phyloP scores from a whole-genome alignment of 1,140 invertebrate genomes.

The Trachelipus rathkii region DNA sequence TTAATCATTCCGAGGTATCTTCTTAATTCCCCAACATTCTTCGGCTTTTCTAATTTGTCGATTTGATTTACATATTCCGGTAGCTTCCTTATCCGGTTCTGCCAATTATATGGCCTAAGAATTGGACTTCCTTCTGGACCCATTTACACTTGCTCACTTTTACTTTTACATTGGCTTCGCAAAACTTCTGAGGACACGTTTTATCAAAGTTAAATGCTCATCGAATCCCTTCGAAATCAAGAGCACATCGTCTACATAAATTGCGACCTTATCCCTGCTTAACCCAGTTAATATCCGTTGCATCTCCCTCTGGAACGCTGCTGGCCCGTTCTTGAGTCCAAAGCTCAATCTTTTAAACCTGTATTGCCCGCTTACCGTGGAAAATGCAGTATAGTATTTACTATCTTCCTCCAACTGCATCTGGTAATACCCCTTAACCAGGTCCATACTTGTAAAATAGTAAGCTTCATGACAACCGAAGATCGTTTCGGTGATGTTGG shows the following conservation, averaged over 20 bases:
- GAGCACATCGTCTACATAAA: background rate
- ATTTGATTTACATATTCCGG: background rate
- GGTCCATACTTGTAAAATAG: background rate
- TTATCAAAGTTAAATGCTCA: background rate
- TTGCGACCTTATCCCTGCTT: background rate
- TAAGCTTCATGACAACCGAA: background rate
- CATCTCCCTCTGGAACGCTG: conserved; percentile 1
- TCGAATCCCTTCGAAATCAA: background rate
- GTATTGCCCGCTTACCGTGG: background rate
- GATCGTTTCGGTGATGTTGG: background rate
- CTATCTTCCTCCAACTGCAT: conserved; percentile 1
- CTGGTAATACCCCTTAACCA: background rate
- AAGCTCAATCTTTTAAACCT: background rate
- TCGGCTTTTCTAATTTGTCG: background rate
- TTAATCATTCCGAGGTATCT: background rate
- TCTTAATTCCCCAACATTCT: background rate
- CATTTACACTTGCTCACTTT: conserved; percentile 2
- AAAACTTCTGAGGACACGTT: background rate
- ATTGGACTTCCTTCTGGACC: background rate
- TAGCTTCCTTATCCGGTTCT: background rate
- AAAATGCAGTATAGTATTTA: background rate
- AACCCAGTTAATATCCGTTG: background rate
- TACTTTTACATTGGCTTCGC: background rate
- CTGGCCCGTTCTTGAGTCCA: background rate
- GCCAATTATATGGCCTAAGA: background rate